Percentiles rank a stretch among this genome's conserved stretches.
Evolutionary conservation across 2,113 vertebrate species (phyloP).

Genomic region (Tachysurus vachellii): DNA sequence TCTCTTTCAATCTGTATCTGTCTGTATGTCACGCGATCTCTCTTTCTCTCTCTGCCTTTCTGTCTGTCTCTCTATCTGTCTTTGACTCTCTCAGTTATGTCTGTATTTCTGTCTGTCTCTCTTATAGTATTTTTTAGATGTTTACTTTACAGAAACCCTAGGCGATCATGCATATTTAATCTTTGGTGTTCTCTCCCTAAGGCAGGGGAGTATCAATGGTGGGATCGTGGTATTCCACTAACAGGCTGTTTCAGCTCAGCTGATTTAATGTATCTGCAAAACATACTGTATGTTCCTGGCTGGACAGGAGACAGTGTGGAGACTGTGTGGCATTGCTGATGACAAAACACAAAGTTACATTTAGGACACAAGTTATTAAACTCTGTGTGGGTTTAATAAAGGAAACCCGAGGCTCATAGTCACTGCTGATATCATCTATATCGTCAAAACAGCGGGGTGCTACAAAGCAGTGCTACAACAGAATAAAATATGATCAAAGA

Average conservation of each 20-base stretch:
- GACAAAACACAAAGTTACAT: neutral
- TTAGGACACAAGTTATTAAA: neutral
- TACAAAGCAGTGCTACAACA: neutral
- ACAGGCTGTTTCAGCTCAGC: neutral
- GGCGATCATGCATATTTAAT: constrained; percentile 20
- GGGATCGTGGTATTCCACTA: neutral
- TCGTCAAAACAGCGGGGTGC: neutral
- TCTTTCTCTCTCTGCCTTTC: neutral
- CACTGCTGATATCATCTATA: neutral
- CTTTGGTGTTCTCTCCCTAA: neutral
- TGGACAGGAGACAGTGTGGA: neutral
- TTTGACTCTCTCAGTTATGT: neutral
- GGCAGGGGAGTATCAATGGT: neutral
- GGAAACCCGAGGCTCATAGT: neutral
- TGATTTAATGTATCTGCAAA: neutral
- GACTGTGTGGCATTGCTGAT: neutral
- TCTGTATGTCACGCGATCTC: too few species aligned
- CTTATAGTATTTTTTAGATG: neutral
- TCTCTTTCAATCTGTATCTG: neutral
- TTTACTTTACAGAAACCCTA: neutral
- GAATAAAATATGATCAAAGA: neutral
- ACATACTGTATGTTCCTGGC: neutral
- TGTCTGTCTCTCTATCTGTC: neutral
- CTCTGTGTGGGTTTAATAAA: neutral
- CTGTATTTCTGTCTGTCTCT: neutral